These are phyloP conservation scores for Symphodus melops DNA, from an alignment of 2,113 vertebrate genomes.

Conservation along the genomic window DNA sequence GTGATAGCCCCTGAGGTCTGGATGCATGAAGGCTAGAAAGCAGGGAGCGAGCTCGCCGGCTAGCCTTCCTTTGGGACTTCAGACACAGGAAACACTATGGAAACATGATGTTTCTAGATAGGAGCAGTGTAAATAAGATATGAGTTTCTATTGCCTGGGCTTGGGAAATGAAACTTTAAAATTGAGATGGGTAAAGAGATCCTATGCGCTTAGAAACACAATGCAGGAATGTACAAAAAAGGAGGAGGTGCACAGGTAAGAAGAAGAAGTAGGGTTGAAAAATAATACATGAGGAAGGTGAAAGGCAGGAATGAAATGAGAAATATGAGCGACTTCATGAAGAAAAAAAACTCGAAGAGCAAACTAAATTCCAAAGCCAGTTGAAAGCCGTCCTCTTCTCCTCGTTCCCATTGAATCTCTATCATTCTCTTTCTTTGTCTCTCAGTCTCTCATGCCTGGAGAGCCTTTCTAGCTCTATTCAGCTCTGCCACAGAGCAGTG, in stretches of 20 bases:
- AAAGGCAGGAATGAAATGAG: conserved; percentile 13
- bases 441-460: conserved; percentile 72
- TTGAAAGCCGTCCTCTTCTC: conserved; percentile 54
- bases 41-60: conserved; percentile 44
- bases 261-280: conserved; percentile 3
- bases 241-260: conserved; percentile 14
- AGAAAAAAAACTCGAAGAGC: conserved; percentile 50
- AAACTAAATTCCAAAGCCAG: conserved; percentile 68
- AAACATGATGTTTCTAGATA: conserved; percentile 77
- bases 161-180: conserved; percentile 73
- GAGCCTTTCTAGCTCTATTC: conserved; percentile 68
- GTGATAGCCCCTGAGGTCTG: conserved; percentile 68
- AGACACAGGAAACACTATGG: conserved; percentile 73
- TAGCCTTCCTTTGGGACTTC: conserved; percentile 72
- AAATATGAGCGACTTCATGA: conserved; percentile 40
- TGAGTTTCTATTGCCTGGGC: conserved; percentile 70
- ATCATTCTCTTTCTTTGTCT: conserved; percentile 47
- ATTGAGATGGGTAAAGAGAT: conserved; percentile 55
- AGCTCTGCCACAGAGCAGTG: conserved; percentile 63
- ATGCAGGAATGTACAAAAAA: conserved; percentile 28
- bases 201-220: conserved; percentile 47
- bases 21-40: conserved; percentile 48
- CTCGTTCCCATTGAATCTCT: conserved; percentile 49
- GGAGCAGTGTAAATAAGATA: conserved; percentile 74
- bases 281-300: conserved; percentile 23